phyloP scores from a whole-genome alignment of 2,888 invertebrate genomes.

The Oligia strigilis region DNA sequence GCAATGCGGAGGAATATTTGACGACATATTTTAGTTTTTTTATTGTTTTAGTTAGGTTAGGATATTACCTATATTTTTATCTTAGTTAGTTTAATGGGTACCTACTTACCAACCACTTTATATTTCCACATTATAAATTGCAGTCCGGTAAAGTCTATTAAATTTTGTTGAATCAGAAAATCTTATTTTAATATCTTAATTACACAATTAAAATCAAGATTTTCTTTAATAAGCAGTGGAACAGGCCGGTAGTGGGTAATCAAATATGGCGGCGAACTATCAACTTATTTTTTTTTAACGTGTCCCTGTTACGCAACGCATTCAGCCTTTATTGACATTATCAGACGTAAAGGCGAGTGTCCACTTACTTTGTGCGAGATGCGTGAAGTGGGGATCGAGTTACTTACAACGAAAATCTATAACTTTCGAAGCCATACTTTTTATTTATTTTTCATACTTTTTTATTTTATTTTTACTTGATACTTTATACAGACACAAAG shows the following conservation, averaged over 20 bases:
- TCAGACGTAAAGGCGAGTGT: constrained; percentile 23
- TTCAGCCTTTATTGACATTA: constrained; percentile 29
- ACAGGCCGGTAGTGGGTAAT: constrained; percentile 39
- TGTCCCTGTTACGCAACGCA: constrained; percentile 32
- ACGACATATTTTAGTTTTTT: neutral
- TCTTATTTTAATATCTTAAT: neutral
- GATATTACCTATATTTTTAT: neutral
- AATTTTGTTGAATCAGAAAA: constrained; percentile 13
- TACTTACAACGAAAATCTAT: neutral
- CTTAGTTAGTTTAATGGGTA: neutral
- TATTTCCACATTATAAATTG: neutral
- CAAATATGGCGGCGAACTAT: constrained; percentile 46
- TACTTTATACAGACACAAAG: neutral
- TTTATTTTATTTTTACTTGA: neutral
- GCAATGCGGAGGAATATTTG: neutral
- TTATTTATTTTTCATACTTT: too few relatives aligned
- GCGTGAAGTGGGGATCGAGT: constrained; percentile 8
- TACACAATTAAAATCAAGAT: constrained; percentile 14
- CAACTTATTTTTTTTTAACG: constrained; percentile 43
- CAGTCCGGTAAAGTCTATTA: neutral
- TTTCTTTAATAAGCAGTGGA: constrained; percentile 1
- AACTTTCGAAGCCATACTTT: constrained; percentile 9
- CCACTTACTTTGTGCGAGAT: constrained; percentile 15
- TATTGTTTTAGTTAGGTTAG: neutral
- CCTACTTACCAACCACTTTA: neutral